Evolutionary conservation across 2,888 invertebrate genomes (phyloP).

Genomic region (Dinocampus coccinellae): DNA sequence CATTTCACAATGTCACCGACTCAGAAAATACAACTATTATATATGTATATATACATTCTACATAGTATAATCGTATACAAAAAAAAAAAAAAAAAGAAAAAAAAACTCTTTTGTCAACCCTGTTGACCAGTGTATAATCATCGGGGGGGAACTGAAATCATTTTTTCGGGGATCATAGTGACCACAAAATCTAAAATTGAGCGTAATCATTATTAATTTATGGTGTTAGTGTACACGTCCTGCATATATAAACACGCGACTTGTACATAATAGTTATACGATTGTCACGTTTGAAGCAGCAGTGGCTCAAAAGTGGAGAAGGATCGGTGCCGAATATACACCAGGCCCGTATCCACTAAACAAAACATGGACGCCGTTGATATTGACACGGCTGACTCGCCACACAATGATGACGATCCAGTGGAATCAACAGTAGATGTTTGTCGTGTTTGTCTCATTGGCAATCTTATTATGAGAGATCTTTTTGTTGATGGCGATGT

Average conservation of each 20-base stretch:
- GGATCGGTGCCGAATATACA: constrained; percentile 18
- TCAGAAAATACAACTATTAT: background rate
- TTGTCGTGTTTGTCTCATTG: constrained; percentile 63
- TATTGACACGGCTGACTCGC: constrained; percentile 59
- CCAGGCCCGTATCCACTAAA: constrained; percentile 49
- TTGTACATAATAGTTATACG: background rate
- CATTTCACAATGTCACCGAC: too few species aligned
- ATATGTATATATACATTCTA: constrained; percentile 20
- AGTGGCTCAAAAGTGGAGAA: constrained; percentile 16
- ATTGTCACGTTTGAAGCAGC: constrained; percentile 1
- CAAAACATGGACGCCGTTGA: constrained; percentile 67
- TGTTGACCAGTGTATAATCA: background rate
- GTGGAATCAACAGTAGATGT: constrained; percentile 55
- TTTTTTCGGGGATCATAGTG: background rate
- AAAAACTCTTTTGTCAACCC: background rate
- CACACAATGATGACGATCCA: constrained; percentile 55
- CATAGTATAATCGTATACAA: constrained; percentile 19
- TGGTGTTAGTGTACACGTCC: background rate
- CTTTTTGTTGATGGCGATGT: constrained; percentile 58
- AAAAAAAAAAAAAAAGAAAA: constrained; percentile 15
- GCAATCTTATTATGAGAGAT: constrained; percentile 59
- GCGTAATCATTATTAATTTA: background rate
- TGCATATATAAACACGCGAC: background rate
- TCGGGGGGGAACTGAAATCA: background rate
- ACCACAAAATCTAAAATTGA: background rate